These are phyloP conservation scores for Samia ricini DNA, from an alignment of 1,140 invertebrate genomes.

Conservation along the genomic window DNA sequence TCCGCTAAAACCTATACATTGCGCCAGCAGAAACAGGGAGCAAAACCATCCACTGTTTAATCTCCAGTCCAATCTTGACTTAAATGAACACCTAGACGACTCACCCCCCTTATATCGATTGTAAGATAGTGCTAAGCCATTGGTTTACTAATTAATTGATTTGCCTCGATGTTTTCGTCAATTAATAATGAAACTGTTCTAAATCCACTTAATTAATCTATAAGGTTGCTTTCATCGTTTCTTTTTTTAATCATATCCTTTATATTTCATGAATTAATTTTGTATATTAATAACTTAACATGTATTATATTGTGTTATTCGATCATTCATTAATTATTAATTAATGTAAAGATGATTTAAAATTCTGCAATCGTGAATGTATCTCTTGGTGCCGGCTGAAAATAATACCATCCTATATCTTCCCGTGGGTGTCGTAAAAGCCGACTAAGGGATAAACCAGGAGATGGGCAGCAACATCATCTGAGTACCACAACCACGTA, in stretches of 20 bases:
- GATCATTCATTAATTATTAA: no score
- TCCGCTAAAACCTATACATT: slow-evolving; percentile 23
- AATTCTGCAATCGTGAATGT: no score
- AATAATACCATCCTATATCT: no score
- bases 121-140: slow-evolving; percentile 51
- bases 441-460: no score
- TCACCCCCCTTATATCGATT: slow-evolving; percentile 50
- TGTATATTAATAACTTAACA: not conserved
- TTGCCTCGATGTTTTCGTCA: slow-evolving; percentile 41
- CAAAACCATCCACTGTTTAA: slow-evolving; percentile 57
- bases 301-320: no score
- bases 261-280: not conserved
- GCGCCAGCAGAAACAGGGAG: slow-evolving; percentile 27
- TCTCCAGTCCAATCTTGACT: slow-evolving; percentile 65
- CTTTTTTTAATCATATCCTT: not conserved
- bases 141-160: slow-evolving; percentile 69
- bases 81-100: slow-evolving; percentile 66
- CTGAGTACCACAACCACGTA: no score
- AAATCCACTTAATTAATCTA: not conserved
- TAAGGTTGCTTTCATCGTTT: not conserved
- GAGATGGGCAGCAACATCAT: no score
- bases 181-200: slow-evolving; percentile 26
- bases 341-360: no score
- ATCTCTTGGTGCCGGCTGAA: no score
- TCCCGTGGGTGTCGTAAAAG: no score